Conservation (phyloP, 1,140 invertebrate species). For the Camponotus pennsylvanicus region DNA sequence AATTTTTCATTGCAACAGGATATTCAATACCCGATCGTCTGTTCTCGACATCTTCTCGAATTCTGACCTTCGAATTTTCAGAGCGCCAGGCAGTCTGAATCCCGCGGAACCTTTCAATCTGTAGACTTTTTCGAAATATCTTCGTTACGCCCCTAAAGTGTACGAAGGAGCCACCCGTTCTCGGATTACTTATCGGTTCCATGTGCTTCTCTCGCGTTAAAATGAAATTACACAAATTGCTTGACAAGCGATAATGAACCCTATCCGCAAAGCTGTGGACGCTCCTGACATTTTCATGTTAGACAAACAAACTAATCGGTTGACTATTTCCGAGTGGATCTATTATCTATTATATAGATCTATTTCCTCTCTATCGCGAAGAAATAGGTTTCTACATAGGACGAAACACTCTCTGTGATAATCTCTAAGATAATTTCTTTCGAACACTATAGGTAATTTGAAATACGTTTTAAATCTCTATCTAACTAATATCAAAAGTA, state of each 20-base stretch:
- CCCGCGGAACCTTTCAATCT: slow-evolving; percentile 44
- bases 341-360: not conserved
- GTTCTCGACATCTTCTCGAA: slow-evolving; percentile 25
- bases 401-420: slow-evolving; percentile 44
- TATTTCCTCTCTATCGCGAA: not conserved
- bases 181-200: slow-evolving; percentile 80
- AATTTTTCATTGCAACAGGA: slow-evolving; percentile 45
- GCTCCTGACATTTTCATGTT: slow-evolving; percentile 24
- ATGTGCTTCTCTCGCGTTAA: slow-evolving; percentile 77
- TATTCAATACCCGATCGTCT: slow-evolving; percentile 18
- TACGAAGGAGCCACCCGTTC: slow-evolving; percentile 61
- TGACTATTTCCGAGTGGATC: not conserved
- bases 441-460: not conserved
- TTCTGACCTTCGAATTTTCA: slow-evolving; percentile 46
- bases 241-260: slow-evolving; percentile 69
- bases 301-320: slow-evolving; percentile 61
- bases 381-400: not conserved
- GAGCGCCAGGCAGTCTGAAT: slow-evolving; percentile 66
- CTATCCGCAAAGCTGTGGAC: slow-evolving; percentile 56
- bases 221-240: slow-evolving; percentile 83
- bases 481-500: not conserved
- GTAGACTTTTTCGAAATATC: slow-evolving; percentile 61
- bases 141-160: slow-evolving; percentile 64
- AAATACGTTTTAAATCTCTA: not conserved
- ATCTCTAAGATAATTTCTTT: not conserved